Evolutionary conservation across 2,888 invertebrate genomes (phyloP), one percentile per base, ranked within the genome.

Genomic region (Archips crataeganus): DNA sequence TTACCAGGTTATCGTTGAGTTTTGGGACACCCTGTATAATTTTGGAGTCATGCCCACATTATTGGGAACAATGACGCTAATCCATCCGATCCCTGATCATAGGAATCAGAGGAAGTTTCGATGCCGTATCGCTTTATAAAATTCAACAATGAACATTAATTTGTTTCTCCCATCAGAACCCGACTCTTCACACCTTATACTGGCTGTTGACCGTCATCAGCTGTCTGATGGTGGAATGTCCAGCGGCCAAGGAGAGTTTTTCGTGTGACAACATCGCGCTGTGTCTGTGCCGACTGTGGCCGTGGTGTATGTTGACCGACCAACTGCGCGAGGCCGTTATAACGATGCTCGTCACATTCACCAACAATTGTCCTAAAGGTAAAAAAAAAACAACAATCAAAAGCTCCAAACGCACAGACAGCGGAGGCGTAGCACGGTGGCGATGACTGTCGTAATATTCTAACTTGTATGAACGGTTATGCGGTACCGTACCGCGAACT

Each of bases 241-340:
- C 80, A 1, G 74, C 87, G 0, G 95, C 95, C 0, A 97, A 97
- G 82, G 93, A 93, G 32, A 87, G 88, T 47, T 94, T 95, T 42
- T 95, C 95, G 0, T 91, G 94, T 36, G 88, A 94, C 54, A 95
- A 95, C 69, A 83, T 96, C 42, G 94, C 96, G 0, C 94, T 95
- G 76, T 92, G 96, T 0, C 82, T 96, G 11, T 95, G 95, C 81
- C 95, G 96, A 78, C 87, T 97, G 79, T 97, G 97, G 97, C 91
- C 95, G 2, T 97, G 97, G 96, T 95, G 96, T 80, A 95, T 95
- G 82, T 91, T 95, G 79, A 95, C 95, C 36, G 95, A 95, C 66
- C 88, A 86, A 64, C 86, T 96, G 57, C 82, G 96, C 4, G 87
- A 91, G 1, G 94, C 95, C 23, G 92, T 95, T 15, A 87, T 96